phyloP scores from a whole-genome alignment of 1,140 invertebrate species.

The Whitmania pigra region DNA sequence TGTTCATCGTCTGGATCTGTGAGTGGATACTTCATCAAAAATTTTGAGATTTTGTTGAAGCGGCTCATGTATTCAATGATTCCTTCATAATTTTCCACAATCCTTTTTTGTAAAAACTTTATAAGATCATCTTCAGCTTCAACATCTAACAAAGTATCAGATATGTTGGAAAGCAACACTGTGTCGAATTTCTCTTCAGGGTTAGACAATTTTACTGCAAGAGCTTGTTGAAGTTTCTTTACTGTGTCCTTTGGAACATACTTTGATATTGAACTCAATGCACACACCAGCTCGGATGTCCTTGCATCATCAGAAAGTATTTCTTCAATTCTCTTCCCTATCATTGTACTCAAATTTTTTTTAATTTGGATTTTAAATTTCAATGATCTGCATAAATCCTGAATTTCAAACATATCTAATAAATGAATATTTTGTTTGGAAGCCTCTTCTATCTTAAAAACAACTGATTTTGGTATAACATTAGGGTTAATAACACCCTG shows the following conservation, averaged over 20 bases:
- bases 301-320: neutral
- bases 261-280: neutral
- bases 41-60: constrained; percentile 2
- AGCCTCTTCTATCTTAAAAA: neutral
- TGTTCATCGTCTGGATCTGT: neutral
- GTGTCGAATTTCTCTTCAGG: neutral
- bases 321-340: neutral
- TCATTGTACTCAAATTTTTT: neutral
- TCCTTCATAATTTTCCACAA: neutral
- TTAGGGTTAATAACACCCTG: neutral
- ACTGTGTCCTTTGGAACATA: neutral
- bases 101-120: neutral
- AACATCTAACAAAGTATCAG: neutral
- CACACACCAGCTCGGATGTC: neutral
- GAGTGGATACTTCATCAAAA: neutral
- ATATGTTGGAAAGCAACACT: neutral
- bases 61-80: neutral
- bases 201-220: neutral
- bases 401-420: neutral
- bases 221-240: neutral
- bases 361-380: neutral
- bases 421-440: neutral
- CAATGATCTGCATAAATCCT: neutral
- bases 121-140: neutral
- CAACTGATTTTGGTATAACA: neutral